A percentile compares a stretch with the other conserved stretches of the same genome.
Conservation (phyloP, 2,888 invertebrate species). For the Drosophila robusta region DNA sequence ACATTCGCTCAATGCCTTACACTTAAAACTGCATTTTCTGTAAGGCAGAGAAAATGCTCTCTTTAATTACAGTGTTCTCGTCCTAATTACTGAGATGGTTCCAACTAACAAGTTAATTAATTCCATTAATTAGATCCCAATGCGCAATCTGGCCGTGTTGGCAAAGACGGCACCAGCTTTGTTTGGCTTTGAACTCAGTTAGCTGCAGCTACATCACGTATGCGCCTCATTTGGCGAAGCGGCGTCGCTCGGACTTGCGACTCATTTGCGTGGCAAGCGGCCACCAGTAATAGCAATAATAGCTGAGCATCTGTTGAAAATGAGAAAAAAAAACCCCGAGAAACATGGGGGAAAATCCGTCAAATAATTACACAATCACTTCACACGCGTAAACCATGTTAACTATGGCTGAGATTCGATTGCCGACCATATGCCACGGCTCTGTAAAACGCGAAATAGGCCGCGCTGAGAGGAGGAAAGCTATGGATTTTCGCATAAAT, state of each 20-base stretch:
- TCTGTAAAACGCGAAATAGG: not conserved
- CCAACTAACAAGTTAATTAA: slow-evolving; percentile 27
- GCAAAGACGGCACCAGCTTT: not conserved
- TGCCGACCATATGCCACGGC: not conserved
- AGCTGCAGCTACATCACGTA: slow-evolving; percentile 9
- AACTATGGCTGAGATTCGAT: slow-evolving; percentile 7
- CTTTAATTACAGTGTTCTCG: not conserved
- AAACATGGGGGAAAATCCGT: not conserved
- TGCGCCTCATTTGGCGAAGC: slow-evolving; percentile 19
- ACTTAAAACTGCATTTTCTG: not conserved
- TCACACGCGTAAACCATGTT: slow-evolving; percentile 20
- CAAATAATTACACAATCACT: slow-evolving; percentile 29
- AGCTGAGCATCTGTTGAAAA: slow-evolving; percentile 10
- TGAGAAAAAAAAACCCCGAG: not conserved
- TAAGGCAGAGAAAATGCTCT: too few species aligned
- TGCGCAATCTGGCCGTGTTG: slow-evolving; percentile 6
- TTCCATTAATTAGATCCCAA: slow-evolving; percentile 32
- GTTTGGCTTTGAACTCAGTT: slow-evolving; percentile 16
- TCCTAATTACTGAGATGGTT: not conserved
- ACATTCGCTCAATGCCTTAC: not conserved
- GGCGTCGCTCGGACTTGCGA: not conserved
- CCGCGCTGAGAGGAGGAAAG: not conserved
- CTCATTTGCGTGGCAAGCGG: not conserved
- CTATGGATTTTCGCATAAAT: slow-evolving; percentile 24
- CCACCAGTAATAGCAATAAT: slow-evolving; percentile 2